A percentile compares a stretch with the other conserved stretches of the same genome.
Conservation (phyloP, 1,140 invertebrate species). For the Lasioglossum albipes region DNA sequence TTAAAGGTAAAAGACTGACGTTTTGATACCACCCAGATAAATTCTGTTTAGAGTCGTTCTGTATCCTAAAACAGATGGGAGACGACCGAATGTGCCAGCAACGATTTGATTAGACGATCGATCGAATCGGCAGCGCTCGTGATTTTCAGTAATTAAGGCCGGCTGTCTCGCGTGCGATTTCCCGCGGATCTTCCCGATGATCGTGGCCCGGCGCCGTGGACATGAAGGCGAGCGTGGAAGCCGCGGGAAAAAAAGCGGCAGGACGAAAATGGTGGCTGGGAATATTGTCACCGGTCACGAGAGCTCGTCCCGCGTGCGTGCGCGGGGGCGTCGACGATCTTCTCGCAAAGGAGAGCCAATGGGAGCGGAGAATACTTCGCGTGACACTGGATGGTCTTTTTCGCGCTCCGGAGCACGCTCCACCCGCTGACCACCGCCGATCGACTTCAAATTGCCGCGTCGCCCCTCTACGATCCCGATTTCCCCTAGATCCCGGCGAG, state of each 20-base stretch:
- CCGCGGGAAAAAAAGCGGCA: background rate
- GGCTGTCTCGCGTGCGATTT: slow-evolving; percentile 37
- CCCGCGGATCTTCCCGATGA: slow-evolving; percentile 12
- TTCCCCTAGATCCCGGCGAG: too few species aligned
- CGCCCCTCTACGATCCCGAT: background rate
- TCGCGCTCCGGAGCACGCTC: slow-evolving; percentile 58
- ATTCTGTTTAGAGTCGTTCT: too few species aligned
- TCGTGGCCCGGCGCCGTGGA: slow-evolving; percentile 40
- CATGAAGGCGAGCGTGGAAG: slow-evolving; percentile 19
- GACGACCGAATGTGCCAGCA: too few species aligned
- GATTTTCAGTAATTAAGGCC: slow-evolving; percentile 18
- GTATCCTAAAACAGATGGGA: too few species aligned
- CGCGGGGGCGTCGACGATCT: slow-evolving; percentile 63
- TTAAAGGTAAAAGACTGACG: too few species aligned
- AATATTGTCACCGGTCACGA: slow-evolving; percentile 66
- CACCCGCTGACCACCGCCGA: slow-evolving; percentile 44
- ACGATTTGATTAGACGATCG: background rate
- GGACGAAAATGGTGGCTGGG: background rate
- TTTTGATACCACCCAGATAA: too few species aligned
- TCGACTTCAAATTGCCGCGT: background rate
- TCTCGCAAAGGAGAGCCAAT: slow-evolving; percentile 60
- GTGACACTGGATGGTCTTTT: slow-evolving; percentile 65
- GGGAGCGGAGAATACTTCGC: slow-evolving; percentile 55
- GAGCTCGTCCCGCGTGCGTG: slow-evolving; percentile 56
- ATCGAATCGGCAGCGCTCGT: background rate